Evolutionary conservation across 2,888 invertebrate species (phyloP), one percentile per base, ranked within the genome.

Genomic region (Mythimna ferrago): DNA sequence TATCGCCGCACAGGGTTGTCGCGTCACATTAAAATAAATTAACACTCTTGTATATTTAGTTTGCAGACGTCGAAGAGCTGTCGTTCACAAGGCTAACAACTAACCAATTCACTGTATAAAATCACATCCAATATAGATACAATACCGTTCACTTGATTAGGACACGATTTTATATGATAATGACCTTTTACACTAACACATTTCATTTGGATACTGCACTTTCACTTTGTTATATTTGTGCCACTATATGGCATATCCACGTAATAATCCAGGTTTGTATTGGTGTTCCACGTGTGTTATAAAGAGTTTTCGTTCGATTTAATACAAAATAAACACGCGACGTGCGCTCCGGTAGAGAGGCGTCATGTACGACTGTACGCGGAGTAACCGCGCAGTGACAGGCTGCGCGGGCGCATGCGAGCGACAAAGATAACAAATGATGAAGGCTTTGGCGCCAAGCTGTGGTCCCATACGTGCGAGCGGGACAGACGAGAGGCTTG

Each of bases 371-470:
- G 86, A 89, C 87, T 87, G 88, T 85, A 81, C 89, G 89, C 84
- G 87, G 86, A 89, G 88, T 88, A 89, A 87, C 84, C 86, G 87
- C 87, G 85, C 90, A 92, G 92, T 92, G 93, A 93, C 93, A 94
- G 94, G 93, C 94, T 90, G 91, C 92, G 92, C 92, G 85, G 87
- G 90, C 92, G 91, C 90, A 86, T 80, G 87, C 84, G 92, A 80
- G 89, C 77, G 94, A 96, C 89, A 92, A 91, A 92, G 95, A 96
- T 86, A 90, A 89, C 86, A 80, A 74, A 86, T 85, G 75, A 85
- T 83, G 88, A 88, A 95, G 96, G 95, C 95, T 95, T 90, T 91
- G 91, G 93, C 93, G 94, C 93, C 90, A 84, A 85, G 76, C 82
- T 73, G 78, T 67, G 51, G 48, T 51, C 58, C 48, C 58, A 66